phyloP scores from a whole-genome alignment of 2,113 vertebrate genomes.

The Heloderma charlesbogerti region DNA sequence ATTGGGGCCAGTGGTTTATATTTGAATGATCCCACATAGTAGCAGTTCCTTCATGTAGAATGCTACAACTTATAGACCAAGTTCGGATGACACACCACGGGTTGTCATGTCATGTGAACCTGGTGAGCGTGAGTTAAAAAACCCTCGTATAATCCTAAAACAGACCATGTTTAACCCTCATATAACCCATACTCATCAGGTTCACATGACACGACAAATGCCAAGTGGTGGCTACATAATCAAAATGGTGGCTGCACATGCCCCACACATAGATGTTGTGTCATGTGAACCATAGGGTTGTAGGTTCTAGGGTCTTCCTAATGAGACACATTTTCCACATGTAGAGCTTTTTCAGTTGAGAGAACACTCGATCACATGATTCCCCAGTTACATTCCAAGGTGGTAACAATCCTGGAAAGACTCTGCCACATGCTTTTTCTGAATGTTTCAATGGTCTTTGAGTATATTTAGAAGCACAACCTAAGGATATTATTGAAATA shows the following conservation, averaged over 20 bases:
- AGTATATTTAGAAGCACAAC: neutral
- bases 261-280: neutral
- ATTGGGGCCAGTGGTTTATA: neutral
- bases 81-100: too few relatives aligned
- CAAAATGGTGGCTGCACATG: too few relatives aligned
- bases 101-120: too few relatives aligned
- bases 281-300: neutral
- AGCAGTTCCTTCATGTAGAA: neutral
- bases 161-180: too few relatives aligned
- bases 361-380: neutral
- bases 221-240: too few relatives aligned
- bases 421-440: neutral
- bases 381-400: neutral
- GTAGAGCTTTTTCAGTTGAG: neutral
- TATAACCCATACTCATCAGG: too few relatives aligned
- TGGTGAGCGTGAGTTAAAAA: too few relatives aligned
- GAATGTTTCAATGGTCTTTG: neutral
- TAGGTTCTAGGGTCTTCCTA: neutral
- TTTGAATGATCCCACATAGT: neutral
- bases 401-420: neutral
- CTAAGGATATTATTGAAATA: neutral
- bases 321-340: neutral
- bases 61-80: neutral
- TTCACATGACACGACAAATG: too few relatives aligned
- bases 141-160: too few relatives aligned